Evolutionary conservation across 1,140 invertebrate species (phyloP), one percentile per base, ranked within the genome.

Genomic region (Fopius arisanus): DNA sequence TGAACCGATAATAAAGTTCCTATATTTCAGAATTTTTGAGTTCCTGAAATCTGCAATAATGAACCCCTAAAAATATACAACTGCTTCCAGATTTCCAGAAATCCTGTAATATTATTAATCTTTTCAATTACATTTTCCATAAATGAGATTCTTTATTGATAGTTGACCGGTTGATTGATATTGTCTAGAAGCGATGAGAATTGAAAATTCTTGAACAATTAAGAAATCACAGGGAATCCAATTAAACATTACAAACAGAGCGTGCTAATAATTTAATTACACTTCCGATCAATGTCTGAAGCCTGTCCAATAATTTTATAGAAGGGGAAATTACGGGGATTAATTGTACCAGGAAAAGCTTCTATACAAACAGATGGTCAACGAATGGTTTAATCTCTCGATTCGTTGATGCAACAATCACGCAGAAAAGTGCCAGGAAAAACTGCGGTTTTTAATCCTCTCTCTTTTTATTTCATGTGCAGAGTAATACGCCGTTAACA

Each of bases 201-300:
- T 37, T 23, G 14, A 68, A 33, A 40, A 37, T 1, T 5, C 33
- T 37, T 29, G 23, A 54, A 33, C 6, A 63, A 62, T n/a, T 62
- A 28, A 14, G 12, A 65, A n/a, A 65, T 31, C 29, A 31, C 14
- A 33, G 14, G 33, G n/a, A 65, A 65, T 65, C 79, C 83, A 84
- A 86, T 86, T 86, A 86, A 84, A 83, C 75, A 79, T 81, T 82
- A 83, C 70, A 86, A 86, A 85, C 85, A 86, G 85, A 86, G 85
- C 85, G 83, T 85, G 83, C 79, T 72, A 77, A 75, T 67, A 59
- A 43, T 70, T 76, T 80, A 84, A 85, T 83, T 84, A 82, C 78
- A 75, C 79, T 81, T 81, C 78, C 76, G 78, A 72, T 65, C 62
- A 65, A 65, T 33, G 62, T 65, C 29, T 65, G 62, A 65, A 65